phyloP scores from a whole-genome alignment of 2,113 vertebrate species.

The Aplodontia rufa region DNA sequence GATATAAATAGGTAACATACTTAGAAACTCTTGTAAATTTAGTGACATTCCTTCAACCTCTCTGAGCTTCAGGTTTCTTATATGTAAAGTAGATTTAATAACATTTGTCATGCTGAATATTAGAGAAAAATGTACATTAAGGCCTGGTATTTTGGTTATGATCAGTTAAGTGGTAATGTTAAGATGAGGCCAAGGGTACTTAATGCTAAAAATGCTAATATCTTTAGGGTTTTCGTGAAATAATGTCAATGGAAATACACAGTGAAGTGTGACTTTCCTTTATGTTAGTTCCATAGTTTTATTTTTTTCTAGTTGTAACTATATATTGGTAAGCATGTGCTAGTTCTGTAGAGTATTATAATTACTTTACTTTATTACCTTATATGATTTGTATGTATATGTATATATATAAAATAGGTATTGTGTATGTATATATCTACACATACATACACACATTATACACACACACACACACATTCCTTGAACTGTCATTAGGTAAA shows the following conservation, averaged over 20 bases:
- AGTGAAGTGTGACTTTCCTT: neutral
- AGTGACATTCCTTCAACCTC: neutral
- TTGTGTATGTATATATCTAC: neutral
- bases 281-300: neutral
- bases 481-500: neutral
- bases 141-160: neutral
- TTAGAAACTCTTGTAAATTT: neutral
- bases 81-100: neutral
- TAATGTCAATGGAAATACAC: neutral
- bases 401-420: neutral
- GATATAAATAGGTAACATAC: neutral
- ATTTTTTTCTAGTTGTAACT: neutral
- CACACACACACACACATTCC: too few species aligned
- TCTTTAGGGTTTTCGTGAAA: conserved; percentile 38
- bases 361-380: neutral
- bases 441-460: neutral
- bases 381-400: too few species aligned
- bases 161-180: conserved; percentile 2
- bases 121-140: conserved; percentile 22
- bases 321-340: neutral
- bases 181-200: neutral
- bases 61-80: neutral
- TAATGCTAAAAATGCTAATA: neutral
- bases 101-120: neutral
- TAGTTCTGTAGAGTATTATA: neutral